Base-by-base conservation (phyloP, 1,140 invertebrate species). In the Brachystomella parvula region DNA sequence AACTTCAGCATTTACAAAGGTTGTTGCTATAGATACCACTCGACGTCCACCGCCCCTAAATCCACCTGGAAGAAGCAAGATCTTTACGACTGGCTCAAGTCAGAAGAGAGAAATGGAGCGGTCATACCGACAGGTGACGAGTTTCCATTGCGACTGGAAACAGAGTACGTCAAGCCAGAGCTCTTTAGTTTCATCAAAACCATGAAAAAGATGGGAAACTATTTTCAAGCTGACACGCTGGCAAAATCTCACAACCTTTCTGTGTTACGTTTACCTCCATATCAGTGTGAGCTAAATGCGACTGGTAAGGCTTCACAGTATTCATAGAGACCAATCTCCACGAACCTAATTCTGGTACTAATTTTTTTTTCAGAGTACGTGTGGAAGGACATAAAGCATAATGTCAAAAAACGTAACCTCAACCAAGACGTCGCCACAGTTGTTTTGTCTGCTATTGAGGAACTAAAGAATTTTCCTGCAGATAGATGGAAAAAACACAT, bases 11-110 rank as follows among this genome's bases (percentile, higher is more conserved):
- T 19, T 19, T 39, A 39, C 35, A 39, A 39, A 39, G 6, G 6
- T 39, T 39, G 35, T 9, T 39, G n/a, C n/a, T 39, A 39, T 19
- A 39, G 35, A 53, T 53, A 53, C 49, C 49, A 53, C 49, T 53
- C 49, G 3, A 6, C 24, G 6, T 53, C 49, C 6, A 53, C 49
- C 24, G 49, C 49, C 24, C 49, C 49, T 12, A 9, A 15, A 21
- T n/a, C 6, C 9, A 9, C 6, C 9, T 6, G 6, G 24, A 9
- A 24, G 24, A 53, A 53, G 24, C 15, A 15, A 26, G 49, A 15
- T 24, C 24, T 53, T 9, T 53, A 53, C 49, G 24, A 53, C 49
- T 53, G 49, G 49, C 49, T 53, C 24, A 15, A 53, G 24, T 6
- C 9, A 6, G 9, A 53, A 21, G 24, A 53, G 24, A 53, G 15